Base-by-base conservation (phyloP, 2,797 vertebrate genomes). In the Lophius americanus region DNA sequence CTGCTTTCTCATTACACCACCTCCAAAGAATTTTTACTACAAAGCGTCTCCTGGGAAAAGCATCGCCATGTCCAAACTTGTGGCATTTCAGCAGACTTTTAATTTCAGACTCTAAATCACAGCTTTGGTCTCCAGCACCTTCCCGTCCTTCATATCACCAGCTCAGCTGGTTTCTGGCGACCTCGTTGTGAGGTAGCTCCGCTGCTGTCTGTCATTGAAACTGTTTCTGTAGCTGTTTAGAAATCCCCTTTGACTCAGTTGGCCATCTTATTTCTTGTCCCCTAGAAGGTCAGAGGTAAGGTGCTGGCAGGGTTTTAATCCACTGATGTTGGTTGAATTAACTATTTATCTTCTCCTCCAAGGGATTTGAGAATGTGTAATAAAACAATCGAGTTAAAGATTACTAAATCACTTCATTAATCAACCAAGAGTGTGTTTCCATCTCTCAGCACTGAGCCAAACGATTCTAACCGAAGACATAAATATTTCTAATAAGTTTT, bases 1-100 rank as follows among this genome's bases (percentile, higher is more conserved):
- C 88, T 89, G 87, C 61, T 73, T 79, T 81, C 60, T 77, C 78
- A 82, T 90, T 82, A 90, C 86, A 43, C 73, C 68, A 65, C 42
- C 54, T 4, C 51, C 0, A 5, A 91, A 59, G 87, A 89, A 91
- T 89, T 82, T 87, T 85, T 82, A 85, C 79, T 64, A 64, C 75
- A 64, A 35, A 54, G 61, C 1, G 6, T 66, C 73, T 65, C 11
- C 0, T 11, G 66, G 60, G 61, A 11, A 71, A 70, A 60, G 42
- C 23, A 35, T 59, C 58, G 9, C 58, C 55, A 8, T 51, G 79
- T 78, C 73, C n/a, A 37, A 57, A 77, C 83, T 56, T 36, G 80
- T 38, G 60, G 67, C 32, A 5, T 60, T 46, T 55, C n/a, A 58
- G 48, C 42, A 10, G 7, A 70, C 76, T 73, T 79, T 66, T 75